phyloP scores from a whole-genome alignment of 2,888 invertebrate genomes.

The Creontiades dilutus region DNA sequence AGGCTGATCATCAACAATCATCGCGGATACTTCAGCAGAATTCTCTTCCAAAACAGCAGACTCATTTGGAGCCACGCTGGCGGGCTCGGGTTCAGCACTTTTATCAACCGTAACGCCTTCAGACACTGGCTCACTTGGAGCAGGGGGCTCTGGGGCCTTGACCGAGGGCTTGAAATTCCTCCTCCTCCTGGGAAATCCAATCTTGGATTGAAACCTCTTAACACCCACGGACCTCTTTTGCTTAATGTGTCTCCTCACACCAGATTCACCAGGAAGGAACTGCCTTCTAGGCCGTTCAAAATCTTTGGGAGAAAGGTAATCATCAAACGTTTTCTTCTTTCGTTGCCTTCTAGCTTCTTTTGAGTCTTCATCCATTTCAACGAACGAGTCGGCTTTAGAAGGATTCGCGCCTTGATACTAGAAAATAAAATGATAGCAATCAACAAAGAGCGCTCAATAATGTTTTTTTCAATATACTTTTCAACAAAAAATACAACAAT shows the following conservation, averaged over 20 bases:
- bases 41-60: background rate
- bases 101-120: background rate
- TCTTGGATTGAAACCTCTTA: constrained; percentile 49
- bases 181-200: constrained; percentile 45
- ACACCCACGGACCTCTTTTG: constrained; percentile 22
- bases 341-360: constrained; percentile 75
- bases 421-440: background rate
- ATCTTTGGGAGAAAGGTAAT: constrained; percentile 63
- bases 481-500: constrained; percentile 6
- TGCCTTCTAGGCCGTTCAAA: constrained; percentile 54
- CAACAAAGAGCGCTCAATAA: background rate
- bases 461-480: background rate
- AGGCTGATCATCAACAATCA: background rate
- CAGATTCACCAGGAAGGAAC: constrained; percentile 44
- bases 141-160: background rate
- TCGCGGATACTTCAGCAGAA: background rate
- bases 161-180: background rate
- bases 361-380: constrained; percentile 74
- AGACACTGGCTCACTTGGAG: background rate
- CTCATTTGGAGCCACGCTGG: background rate
- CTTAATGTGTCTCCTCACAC: constrained; percentile 23
- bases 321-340: constrained; percentile 74
- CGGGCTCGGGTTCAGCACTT: background rate
- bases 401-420: constrained; percentile 73
- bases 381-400: constrained; percentile 73